Evolutionary conservation across 92 coral and sea anemone genomes (phyloP).

Genomic region (Epizoanthus fatuus): DNA sequence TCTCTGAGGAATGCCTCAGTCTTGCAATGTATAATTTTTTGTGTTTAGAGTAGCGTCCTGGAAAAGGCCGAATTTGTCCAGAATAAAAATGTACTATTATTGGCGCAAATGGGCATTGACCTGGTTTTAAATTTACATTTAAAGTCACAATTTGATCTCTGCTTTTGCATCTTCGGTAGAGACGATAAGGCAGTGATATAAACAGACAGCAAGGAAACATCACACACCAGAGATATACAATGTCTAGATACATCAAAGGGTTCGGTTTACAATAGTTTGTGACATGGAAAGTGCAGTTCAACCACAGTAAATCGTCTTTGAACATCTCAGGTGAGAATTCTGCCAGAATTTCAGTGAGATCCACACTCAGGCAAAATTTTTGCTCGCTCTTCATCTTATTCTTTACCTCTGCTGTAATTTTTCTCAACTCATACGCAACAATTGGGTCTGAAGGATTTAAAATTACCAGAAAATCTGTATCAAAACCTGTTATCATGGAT

Average conservation of each 20-base stretch:
- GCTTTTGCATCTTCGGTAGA: not conserved
- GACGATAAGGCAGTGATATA: not conserved
- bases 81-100: not conserved
- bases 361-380: constrained; percentile 47
- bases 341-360: constrained; percentile 34
- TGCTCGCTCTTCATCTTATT: constrained; percentile 4
- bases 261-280: constrained; percentile 69
- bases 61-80: not conserved
- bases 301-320: constrained; percentile 42
- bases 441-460: constrained; percentile 56
- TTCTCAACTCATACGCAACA: constrained; percentile 29
- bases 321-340: constrained; percentile 30
- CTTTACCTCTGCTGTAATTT: not conserved
- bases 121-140: not conserved
- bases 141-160: not conserved
- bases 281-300: constrained; percentile 55
- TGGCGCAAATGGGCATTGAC: not conserved
- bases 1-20: not conserved
- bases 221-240: not conserved
- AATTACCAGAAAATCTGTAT: constrained; percentile 68
- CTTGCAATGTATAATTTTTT: not conserved
- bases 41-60: constrained; percentile 10
- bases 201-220: constrained; percentile 17
- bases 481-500: constrained; percentile 66
- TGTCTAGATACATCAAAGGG: constrained; percentile 46